A percentile compares a stretch with the other conserved stretches of the same genome.
Evolutionary conservation across 2,888 invertebrate species (phyloP).

Genomic region (Unio delphinus): DNA sequence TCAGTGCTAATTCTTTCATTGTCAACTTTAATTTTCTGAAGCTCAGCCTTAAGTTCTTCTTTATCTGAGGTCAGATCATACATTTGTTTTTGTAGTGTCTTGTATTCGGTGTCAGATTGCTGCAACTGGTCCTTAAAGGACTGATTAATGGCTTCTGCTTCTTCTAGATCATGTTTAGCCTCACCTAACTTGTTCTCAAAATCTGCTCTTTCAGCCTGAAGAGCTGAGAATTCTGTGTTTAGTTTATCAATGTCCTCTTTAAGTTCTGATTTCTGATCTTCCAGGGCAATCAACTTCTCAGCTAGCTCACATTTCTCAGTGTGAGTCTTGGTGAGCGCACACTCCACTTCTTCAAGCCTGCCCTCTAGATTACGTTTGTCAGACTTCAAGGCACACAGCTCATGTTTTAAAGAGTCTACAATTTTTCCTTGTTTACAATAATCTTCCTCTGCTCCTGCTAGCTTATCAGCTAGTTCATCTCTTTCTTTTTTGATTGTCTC

Average conservation of each 20-base stretch:
- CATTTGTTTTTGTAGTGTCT: conserved; percentile 23
- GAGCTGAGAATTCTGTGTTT: conserved; percentile 13
- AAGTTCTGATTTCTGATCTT: conserved; percentile 22
- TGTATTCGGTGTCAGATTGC: conserved; percentile 20
- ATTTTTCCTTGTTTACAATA: too few species aligned
- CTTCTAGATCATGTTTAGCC: conserved; percentile 29
- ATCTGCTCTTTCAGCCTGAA: conserved; percentile 16
- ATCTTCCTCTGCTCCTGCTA: background rate
- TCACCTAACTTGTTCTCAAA: conserved; percentile 22
- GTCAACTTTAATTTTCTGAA: conserved; percentile 29
- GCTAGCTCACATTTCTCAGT: conserved; percentile 9
- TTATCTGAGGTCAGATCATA: conserved; percentile 23
- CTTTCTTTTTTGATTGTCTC: conserved; percentile 14
- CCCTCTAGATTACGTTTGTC: conserved; percentile 19
- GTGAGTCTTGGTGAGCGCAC: conserved; percentile 16
- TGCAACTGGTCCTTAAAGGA: conserved; percentile 32
- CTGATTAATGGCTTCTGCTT: conserved; percentile 39
- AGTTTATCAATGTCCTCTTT: conserved; percentile 11
- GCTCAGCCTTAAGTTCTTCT: conserved; percentile 16
- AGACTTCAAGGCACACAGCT: conserved; percentile 7
- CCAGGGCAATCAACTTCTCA: conserved; percentile 12
- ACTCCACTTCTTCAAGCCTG: conserved; percentile 10
- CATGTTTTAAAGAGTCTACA: too few species aligned
- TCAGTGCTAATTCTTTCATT: conserved; percentile 21
- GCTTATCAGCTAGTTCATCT: background rate